phyloP scores from a whole-genome alignment of 2,888 invertebrate species.

The Spodoptera picta region DNA sequence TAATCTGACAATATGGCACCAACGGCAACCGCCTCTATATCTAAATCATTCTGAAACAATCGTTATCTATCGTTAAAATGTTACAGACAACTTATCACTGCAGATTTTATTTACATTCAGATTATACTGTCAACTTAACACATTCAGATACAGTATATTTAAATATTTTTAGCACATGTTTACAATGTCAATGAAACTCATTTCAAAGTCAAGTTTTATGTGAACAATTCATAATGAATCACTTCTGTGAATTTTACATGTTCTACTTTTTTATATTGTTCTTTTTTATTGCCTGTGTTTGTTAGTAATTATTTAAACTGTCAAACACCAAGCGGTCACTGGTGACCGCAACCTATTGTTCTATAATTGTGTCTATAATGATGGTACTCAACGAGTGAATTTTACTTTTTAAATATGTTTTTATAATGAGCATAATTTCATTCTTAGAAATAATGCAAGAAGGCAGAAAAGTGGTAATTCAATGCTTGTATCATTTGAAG shows the following conservation, averaged over 20 bases:
- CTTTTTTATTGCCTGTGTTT: conserved; percentile 1
- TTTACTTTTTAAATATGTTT: no score
- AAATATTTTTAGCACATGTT: conserved; percentile 39
- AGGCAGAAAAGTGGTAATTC: no score
- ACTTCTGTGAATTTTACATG: neutral
- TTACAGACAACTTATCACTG: conserved; percentile 17
- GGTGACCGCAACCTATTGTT: no score
- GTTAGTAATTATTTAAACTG: no score
- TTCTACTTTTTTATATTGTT: neutral
- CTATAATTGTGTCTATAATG: no score
- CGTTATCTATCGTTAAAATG: conserved; percentile 4
- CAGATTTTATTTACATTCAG: conserved; percentile 32
- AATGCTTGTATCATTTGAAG: no score
- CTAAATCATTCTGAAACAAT: conserved; percentile 90
- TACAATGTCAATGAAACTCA: conserved; percentile 46
- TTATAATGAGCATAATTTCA: no score
- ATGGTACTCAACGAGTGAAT: no score
- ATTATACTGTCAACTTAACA: conserved; percentile 26
- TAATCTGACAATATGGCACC: conserved; percentile 99
- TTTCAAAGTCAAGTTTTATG: conserved; percentile 43
- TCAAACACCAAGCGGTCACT: no score
- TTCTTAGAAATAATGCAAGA: no score
- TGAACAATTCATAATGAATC: conserved; percentile 18
- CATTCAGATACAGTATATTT: conserved; percentile 22
- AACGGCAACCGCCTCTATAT: conserved; percentile 97